A percentile compares a stretch with the other conserved stretches of the same genome.
phyloP scores from a whole-genome alignment of 2,113 vertebrate species.

The Procavia capensis region DNA sequence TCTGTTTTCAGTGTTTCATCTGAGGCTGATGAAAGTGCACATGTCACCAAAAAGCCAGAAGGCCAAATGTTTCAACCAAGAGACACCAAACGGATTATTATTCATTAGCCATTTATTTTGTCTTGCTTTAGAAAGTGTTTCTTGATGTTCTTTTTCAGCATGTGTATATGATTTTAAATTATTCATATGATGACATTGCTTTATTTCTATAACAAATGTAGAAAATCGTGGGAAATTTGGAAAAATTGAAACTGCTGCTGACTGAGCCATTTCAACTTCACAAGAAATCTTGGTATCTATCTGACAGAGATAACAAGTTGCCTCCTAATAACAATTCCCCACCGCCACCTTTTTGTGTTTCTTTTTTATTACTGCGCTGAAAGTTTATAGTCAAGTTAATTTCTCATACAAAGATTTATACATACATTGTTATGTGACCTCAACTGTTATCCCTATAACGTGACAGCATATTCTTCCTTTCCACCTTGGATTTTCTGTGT shows the following conservation, averaged over 20 bases:
- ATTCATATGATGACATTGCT: background rate
- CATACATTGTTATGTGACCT: too few species aligned
- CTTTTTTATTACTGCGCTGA: too few species aligned
- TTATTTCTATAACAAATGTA: background rate
- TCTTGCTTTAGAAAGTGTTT: background rate
- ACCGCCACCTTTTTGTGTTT: too few species aligned
- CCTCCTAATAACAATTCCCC: too few species aligned
- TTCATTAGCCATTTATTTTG: background rate
- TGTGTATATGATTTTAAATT: constrained; percentile 5
- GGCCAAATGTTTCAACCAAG: background rate
- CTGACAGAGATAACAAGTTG: background rate
- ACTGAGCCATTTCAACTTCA: background rate
- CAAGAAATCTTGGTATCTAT: background rate
- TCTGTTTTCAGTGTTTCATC: background rate
- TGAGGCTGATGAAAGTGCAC: background rate
- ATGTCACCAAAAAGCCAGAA: background rate
- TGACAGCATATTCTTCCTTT: too few species aligned
- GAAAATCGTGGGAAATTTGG: background rate
- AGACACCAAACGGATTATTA: background rate
- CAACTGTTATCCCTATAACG: too few species aligned
- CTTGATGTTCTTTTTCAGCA: background rate
- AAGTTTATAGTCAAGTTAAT: too few species aligned
- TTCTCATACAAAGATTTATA: too few species aligned
- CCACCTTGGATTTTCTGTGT: too few species aligned
- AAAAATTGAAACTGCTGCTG: background rate